These are phyloP conservation scores for Brachyhypopomus gauderio DNA, from an alignment of 2,113 vertebrate genomes.

Conservation along the genomic window DNA sequence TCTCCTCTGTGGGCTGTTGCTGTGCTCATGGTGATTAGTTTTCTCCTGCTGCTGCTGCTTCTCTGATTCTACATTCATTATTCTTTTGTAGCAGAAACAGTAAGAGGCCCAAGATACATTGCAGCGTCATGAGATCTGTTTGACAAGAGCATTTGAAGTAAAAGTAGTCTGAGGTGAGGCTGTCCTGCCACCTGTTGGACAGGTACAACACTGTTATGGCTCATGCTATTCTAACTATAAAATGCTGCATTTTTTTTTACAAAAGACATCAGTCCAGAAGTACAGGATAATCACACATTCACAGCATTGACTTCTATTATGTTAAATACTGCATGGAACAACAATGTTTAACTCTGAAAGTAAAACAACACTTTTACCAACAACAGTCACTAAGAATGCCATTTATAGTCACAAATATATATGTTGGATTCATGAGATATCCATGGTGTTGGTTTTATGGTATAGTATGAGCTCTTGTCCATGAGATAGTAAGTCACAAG, in stretches of 20 bases:
- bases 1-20: slow-evolving; percentile 63
- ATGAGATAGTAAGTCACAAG: neutral
- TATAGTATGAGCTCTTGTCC: slow-evolving; percentile 66
- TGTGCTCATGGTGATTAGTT: slow-evolving; percentile 54
- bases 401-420: slow-evolving; percentile 58
- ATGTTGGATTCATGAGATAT: slow-evolving; percentile 28
- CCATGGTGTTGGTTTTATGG: slow-evolving; percentile 62
- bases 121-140: neutral
- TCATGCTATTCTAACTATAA: too few relatives aligned
- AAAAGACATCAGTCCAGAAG: too few relatives aligned
- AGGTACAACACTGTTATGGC: neutral
- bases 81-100: neutral
- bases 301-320: too few relatives aligned
- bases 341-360: too few relatives aligned
- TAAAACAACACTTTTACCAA: too few relatives aligned
- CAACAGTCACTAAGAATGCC: neutral
- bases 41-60: slow-evolving; percentile 41
- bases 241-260: too few relatives aligned
- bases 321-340: too few relatives aligned
- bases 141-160: neutral
- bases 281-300: too few relatives aligned
- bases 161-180: neutral
- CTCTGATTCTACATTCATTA: slow-evolving; percentile 41
- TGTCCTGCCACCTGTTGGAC: slow-evolving; percentile 44
- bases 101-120: neutral